Conservation (phyloP, 2,888 invertebrate species). For the Phaedon cochleariae region DNA sequence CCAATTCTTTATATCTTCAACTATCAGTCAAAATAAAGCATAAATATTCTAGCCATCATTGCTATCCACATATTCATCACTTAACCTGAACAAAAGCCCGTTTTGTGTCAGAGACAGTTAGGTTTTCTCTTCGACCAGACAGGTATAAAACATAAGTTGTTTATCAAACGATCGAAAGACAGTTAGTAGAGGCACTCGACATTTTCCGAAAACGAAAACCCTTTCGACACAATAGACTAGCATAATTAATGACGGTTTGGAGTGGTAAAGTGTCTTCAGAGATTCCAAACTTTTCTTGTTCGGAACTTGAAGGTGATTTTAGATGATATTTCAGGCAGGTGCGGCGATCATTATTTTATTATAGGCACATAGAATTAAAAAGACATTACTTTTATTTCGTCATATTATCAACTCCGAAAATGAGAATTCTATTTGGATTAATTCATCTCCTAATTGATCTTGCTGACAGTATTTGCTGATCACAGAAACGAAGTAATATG, state of each 20-base stretch:
- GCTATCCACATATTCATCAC: background rate
- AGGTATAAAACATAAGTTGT: slow-evolving; percentile 39
- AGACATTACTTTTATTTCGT: too few relatives aligned
- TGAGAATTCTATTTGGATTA: too few relatives aligned
- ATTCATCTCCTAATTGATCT: too few relatives aligned
- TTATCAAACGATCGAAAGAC: slow-evolving; percentile 42
- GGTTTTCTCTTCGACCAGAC: slow-evolving; percentile 14
- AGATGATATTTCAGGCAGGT: slow-evolving; percentile 6
- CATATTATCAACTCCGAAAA: too few relatives aligned
- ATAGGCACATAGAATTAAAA: background rate
- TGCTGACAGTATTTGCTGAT: too few relatives aligned
- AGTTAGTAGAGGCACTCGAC: slow-evolving; percentile 30
- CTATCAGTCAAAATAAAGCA: background rate
- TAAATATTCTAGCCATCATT: background rate
- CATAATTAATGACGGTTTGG: slow-evolving; percentile 49
- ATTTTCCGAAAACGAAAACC: slow-evolving; percentile 36
- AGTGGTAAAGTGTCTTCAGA: slow-evolving; percentile 44
- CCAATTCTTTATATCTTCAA: background rate
- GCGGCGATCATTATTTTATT: slow-evolving; percentile 1
- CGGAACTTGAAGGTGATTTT: slow-evolving; percentile 41
- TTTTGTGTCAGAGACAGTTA: slow-evolving; percentile 3
- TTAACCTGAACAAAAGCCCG: slow-evolving; percentile 1
- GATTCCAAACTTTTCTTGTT: slow-evolving; percentile 41
- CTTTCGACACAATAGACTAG: slow-evolving; percentile 48
- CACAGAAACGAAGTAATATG: too few relatives aligned